A percentile compares a stretch with the other conserved stretches of the same genome.
Conservation (phyloP, 2,113 vertebrate genomes). For the Forbesichthys agassizii region DNA sequence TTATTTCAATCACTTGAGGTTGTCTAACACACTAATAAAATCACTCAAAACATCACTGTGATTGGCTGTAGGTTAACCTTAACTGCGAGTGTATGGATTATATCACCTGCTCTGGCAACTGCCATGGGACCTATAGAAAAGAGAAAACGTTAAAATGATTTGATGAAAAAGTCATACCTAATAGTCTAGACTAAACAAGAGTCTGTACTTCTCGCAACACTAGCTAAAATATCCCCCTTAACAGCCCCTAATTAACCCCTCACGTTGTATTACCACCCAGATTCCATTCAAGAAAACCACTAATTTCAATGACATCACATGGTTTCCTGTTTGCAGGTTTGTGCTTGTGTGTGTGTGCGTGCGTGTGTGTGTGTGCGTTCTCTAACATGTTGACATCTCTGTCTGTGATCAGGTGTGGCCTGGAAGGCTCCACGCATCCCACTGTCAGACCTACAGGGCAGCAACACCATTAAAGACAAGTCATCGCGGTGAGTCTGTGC, state of each 20-base stretch:
- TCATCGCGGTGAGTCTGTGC: conserved; percentile 77
- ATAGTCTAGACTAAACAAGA: conserved; percentile 26
- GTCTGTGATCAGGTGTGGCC: conserved; percentile 81
- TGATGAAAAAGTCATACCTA: not conserved
- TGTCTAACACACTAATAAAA: conserved; percentile 33
- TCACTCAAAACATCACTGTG: not conserved
- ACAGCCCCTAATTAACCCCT: conserved; percentile 42
- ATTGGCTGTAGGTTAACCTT: conserved; percentile 29
- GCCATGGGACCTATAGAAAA: too few species aligned
- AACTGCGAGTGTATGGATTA: conserved; percentile 9
- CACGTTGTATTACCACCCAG: conserved; percentile 29
- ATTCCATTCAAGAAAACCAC: conserved; percentile 43
- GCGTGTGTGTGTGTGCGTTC: conserved; percentile 2
- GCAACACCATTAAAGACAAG: conserved; percentile 86
- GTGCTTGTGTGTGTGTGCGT: conserved; percentile 4
- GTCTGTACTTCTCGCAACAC: conserved; percentile 14
- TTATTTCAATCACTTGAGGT: conserved; percentile 8
- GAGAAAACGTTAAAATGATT: too few species aligned
- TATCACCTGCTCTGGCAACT: not conserved
- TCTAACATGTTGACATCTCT: conserved; percentile 37
- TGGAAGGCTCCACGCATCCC: conserved; percentile 86
- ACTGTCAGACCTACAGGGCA: conserved; percentile 92
- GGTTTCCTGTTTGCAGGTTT: conserved; percentile 7
- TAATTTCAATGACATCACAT: conserved; percentile 42
- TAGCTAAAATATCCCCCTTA: conserved; percentile 31